A percentile compares a stretch with the other conserved stretches of the same genome.
phyloP scores from a whole-genome alignment of 2,797 vertebrate species.

The Champsocephalus esox region DNA sequence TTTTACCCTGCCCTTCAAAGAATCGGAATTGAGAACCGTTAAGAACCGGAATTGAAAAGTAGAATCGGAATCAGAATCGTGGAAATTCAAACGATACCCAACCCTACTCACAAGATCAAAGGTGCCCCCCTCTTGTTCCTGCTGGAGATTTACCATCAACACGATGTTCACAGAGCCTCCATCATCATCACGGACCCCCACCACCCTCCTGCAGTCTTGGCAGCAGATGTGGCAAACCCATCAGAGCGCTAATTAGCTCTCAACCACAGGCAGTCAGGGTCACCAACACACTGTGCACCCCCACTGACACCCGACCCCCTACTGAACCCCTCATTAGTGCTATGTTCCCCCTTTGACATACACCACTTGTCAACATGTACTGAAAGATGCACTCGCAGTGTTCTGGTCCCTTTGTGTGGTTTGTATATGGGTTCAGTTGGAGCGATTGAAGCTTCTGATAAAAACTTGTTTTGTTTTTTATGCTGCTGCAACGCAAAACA shows the following conservation, averaged over 20 bases:
- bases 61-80: too few relatives aligned
- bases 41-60: too few relatives aligned
- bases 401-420: not conserved
- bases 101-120: not conserved
- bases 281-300: not conserved
- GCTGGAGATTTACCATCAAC: conserved; percentile 1
- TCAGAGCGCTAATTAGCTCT: conserved; percentile 7
- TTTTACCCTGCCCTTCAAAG: too few relatives aligned
- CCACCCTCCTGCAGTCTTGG: conserved; percentile 9
- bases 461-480: too few relatives aligned
- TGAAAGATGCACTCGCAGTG: not conserved
- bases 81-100: too few relatives aligned
- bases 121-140: not conserved
- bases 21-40: too few relatives aligned
- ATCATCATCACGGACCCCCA: conserved; percentile 3
- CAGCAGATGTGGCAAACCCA: conserved; percentile 8
- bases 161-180: not conserved
- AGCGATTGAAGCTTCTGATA: too few relatives aligned
- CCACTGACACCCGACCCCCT: not conserved
- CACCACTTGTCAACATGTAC: not conserved
- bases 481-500: too few relatives aligned
- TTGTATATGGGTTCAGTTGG: not conserved
- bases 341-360: not conserved
- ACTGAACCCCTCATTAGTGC: not conserved
- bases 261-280: not conserved